Evolutionary conservation across 2,888 invertebrate species (phyloP).

Genomic region (Lutraria lutraria): DNA sequence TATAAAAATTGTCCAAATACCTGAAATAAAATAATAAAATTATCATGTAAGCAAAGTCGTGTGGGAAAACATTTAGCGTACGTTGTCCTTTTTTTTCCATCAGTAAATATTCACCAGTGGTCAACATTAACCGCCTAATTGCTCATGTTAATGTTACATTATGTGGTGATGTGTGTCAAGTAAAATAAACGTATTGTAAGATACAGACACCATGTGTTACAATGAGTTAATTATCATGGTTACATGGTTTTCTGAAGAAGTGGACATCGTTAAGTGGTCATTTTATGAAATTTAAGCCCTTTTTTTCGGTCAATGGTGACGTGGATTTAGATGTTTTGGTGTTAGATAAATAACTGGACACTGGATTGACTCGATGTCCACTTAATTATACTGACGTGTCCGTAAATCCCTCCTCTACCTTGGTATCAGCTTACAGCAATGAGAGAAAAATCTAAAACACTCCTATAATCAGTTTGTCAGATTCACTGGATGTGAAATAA

Average conservation of each 20-base stretch:
- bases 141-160: not conserved
- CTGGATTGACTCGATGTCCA: not conserved
- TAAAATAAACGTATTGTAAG: not conserved
- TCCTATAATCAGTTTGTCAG: no score
- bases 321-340: not conserved
- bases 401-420: no score
- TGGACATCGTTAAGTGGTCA: constrained; percentile 9
- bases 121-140: not conserved
- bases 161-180: not conserved
- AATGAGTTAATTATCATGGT: not conserved
- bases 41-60: no score
- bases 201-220: not conserved
- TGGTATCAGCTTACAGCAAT: no score
- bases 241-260: constrained; percentile 14
- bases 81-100: no score
- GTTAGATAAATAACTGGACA: not conserved
- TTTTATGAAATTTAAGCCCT: not conserved
- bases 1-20: no score
- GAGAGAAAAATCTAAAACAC: no score
- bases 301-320: not conserved
- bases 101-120: not conserved
- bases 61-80: no score
- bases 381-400: not conserved
- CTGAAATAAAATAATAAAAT: no score
- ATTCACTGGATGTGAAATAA: no score